A percentile compares a stretch with the other conserved stretches of the same genome.
Conservation (phyloP, 2,797 vertebrate genomes). For the Rhinogobio ventralis region DNA sequence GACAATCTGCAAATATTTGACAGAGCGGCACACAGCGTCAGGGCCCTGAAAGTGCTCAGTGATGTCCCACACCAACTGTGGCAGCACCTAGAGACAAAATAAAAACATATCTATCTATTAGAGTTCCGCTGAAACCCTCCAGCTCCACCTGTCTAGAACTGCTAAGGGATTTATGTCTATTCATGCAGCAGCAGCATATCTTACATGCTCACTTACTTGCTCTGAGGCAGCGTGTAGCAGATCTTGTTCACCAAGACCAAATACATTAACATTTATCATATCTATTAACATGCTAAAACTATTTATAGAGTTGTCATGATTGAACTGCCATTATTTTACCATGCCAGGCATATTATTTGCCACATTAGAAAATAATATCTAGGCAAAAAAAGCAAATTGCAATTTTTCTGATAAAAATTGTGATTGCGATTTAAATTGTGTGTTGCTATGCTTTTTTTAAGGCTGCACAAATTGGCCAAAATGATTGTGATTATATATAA, state of each 20-base stretch:
- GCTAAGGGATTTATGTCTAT: neutral
- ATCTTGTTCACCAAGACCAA: neutral
- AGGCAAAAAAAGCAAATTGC: too few relatives aligned
- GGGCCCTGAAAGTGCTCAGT: slow-evolving; percentile 87
- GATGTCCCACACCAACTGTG: slow-evolving; percentile 91
- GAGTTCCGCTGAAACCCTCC: neutral
- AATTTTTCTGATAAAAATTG: neutral
- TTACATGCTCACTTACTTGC: neutral
- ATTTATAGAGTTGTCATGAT: neutral
- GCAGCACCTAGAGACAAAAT: slow-evolving; percentile 80
- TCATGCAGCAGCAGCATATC: neutral
- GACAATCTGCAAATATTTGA: slow-evolving; percentile 92
- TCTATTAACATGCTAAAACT: neutral
- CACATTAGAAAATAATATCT: neutral
- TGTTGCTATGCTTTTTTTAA: neutral
- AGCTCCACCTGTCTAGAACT: neutral
- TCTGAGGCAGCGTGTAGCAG: neutral
- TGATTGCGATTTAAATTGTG: neutral
- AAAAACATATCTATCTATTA: neutral
- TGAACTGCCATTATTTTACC: neutral
- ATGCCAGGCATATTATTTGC: neutral
- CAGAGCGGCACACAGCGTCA: slow-evolving; percentile 83
- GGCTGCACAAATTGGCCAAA: neutral
- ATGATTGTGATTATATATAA: neutral
- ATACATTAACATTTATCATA: neutral